Conservation (phyloP, 2,797 vertebrate species). For the Myotis planiceps region DNA sequence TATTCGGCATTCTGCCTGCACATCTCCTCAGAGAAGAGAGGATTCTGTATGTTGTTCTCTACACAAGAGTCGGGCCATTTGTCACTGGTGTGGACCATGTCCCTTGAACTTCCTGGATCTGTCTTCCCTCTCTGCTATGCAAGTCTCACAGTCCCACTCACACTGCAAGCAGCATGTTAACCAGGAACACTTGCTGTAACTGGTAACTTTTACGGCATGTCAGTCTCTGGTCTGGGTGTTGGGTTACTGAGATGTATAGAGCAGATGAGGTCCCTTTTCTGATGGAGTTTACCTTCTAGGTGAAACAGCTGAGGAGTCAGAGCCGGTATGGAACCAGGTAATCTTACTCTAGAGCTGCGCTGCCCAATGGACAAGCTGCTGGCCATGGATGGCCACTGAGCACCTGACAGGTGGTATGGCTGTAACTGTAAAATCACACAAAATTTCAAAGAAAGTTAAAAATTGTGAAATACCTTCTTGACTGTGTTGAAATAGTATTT, state of each 20-base stretch:
- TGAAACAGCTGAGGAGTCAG: background rate
- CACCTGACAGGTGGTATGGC: background rate
- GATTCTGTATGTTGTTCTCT: background rate
- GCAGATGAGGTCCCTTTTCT: background rate
- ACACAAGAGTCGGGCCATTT: background rate
- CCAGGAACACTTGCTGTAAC: background rate
- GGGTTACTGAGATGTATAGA: background rate
- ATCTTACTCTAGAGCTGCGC: no score
- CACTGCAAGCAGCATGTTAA: background rate
- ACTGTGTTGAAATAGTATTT: background rate
- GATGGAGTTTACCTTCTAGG: background rate
- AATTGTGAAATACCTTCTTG: background rate
- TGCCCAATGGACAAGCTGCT: background rate
- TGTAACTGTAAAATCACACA: background rate
- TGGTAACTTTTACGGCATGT: background rate
- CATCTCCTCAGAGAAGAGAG: background rate
- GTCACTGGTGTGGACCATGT: background rate
- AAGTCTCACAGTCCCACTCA: background rate
- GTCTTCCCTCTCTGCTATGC: fast-evolving
- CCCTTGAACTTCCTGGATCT: background rate
- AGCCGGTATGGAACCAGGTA: background rate
- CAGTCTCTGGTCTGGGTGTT: background rate
- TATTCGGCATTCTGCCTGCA: background rate
- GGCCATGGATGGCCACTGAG: fast-evolving
- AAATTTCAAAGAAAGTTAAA: background rate